Base-by-base conservation (phyloP, 2,888 invertebrate genomes). In the Ctena decussata region DNA sequence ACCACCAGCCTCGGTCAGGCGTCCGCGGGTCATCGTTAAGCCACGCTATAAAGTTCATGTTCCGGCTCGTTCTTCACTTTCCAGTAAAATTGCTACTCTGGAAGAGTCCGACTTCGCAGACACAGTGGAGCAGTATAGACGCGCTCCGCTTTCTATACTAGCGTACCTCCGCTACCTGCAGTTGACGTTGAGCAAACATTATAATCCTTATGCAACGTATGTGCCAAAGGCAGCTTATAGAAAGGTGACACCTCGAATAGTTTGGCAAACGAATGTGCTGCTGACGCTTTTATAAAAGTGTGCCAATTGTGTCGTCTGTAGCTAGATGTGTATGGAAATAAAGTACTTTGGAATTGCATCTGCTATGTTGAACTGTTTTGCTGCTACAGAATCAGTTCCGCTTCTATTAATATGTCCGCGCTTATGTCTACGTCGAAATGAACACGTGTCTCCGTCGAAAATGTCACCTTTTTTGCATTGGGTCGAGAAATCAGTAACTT, bases 91-190 rank as follows among this genome's bases (percentile, higher is more conserved):
- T 30, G 5, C 72, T 24, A 18, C 72, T 44, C 72, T 18, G 72
- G 21, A 70, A n/a, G 70, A 72, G 27, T 41, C 11, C 72, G 46
- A 46, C 41, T 69, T 30, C 11, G 27, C 18, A 32, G 44, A 72
- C 72, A 72, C 72, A 72, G 72, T 80, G 80, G 88, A 83, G 83
- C 88, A 77, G 24, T 12, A 18, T 65, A 71, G 88, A 82, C 88
- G 85, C 88, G 88, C 85, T 85, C 88, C 88, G 88, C 85, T 80
- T 85, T 88, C 88, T 71, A 32, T 85, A 72, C 76, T 85, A 79
- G 82, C 85, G 85, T 88, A 88, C 82, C 88, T 88, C 79, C 85
- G 88, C 81, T 79, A 85, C 88, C 88, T 88, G 71, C 78, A 83
- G 75, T 57, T 77, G 81, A 72, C 27, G 82, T 46, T 84, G 37